A percentile compares a stretch with the other conserved stretches of the same genome.
These are phyloP conservation scores for Leucopsar rothschildi DNA, from an alignment of 2,113 vertebrate genomes.

Conservation along the genomic window DNA sequence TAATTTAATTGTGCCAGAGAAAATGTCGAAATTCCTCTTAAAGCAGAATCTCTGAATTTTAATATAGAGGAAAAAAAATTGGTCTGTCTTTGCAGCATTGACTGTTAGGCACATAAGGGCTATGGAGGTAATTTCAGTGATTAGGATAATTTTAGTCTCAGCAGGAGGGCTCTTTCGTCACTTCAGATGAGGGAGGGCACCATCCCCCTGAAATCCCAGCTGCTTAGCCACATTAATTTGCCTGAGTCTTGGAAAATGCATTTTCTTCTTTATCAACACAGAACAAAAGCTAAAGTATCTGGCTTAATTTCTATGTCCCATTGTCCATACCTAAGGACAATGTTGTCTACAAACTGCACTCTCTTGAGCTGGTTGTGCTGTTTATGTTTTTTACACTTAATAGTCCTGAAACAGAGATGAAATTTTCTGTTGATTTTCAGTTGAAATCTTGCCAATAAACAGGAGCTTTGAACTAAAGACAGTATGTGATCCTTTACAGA, in stretches of 20 bases:
- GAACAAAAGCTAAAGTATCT: constrained; percentile 1
- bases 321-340: not conserved
- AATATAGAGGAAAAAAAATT: not conserved
- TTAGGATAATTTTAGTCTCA: constrained; percentile 45
- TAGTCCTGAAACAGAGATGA: not conserved
- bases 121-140: constrained; percentile 31
- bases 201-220: constrained; percentile 8
- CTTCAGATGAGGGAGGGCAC: not conserved
- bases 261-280: constrained; percentile 5
- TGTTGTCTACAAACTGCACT: not conserved
- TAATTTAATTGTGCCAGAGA: not conserved
- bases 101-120: not conserved
- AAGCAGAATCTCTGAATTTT: constrained; percentile 10
- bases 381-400: not conserved
- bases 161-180: not conserved
- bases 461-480: not conserved
- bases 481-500: not conserved
- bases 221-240: constrained; percentile 7
- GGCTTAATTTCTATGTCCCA: not conserved
- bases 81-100: not conserved
- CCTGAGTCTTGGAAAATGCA: not conserved
- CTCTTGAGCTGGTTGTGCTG: not conserved
- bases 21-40: constrained; percentile 10
- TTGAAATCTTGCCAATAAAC: constrained; percentile 26
- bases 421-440: constrained; percentile 12